phyloP scores from a whole-genome alignment of 2,797 vertebrate genomes.

The Arnoldichthys spilopterus region DNA sequence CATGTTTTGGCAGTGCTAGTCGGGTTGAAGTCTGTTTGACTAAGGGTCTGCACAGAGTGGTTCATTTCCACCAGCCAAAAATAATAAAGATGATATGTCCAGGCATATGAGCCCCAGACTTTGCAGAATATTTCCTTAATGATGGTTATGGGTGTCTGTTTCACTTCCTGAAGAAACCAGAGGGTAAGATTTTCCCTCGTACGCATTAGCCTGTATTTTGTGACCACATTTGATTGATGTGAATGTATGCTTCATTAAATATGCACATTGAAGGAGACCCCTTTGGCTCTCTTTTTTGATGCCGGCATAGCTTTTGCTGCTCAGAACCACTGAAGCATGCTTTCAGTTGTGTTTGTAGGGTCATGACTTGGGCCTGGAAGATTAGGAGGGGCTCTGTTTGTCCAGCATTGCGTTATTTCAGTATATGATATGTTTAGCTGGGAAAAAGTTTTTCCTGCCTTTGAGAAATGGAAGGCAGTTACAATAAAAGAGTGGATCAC shows the following conservation, averaged over 20 bases:
- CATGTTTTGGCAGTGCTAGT: conserved; percentile 74
- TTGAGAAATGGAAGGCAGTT: background rate
- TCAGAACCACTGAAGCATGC: conserved; percentile 2
- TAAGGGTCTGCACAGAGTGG: conserved; percentile 76
- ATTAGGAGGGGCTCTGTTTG: conserved; percentile 2
- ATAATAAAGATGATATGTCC: conserved; percentile 78
- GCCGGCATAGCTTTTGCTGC: background rate
- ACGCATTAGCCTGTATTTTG: background rate
- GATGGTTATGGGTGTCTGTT: conserved; percentile 73
- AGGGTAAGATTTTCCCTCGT: conserved; percentile 16
- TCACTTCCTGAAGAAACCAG: conserved; percentile 68
- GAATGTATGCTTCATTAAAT: background rate
- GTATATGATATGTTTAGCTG: background rate
- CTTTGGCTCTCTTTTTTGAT: background rate
- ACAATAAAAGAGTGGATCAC: too few species aligned
- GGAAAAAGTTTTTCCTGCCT: background rate
- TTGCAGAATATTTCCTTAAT: conserved; percentile 77
- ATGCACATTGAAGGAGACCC: background rate
- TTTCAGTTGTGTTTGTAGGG: conserved; percentile 21
- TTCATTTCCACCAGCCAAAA: conserved; percentile 72
- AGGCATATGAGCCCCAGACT: conserved; percentile 68
- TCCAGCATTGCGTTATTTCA: background rate
- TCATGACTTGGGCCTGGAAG: background rate
- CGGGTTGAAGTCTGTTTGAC: conserved; percentile 79
- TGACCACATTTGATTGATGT: background rate